These are phyloP conservation scores for Lichenostomus cassidix DNA, from an alignment of 2,113 vertebrate species.

Conservation along the genomic window DNA sequence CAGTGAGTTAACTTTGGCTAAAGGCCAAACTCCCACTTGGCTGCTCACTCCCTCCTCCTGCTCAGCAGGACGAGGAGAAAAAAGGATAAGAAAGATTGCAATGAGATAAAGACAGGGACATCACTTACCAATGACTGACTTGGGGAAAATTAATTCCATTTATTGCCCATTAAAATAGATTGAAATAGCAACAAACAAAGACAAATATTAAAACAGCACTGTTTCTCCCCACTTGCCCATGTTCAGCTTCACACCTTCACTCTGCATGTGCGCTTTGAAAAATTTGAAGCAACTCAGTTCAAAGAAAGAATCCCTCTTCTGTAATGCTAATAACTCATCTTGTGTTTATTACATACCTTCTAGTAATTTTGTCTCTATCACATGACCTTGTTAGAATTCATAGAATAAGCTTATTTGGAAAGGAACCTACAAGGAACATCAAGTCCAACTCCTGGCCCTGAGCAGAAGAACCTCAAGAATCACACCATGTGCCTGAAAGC, in stretches of 20 bases:
- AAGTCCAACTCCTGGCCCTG: not conserved
- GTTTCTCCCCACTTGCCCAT: not conserved
- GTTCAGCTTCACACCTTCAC: not conserved
- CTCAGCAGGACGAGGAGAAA: not conserved
- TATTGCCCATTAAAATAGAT: not conserved
- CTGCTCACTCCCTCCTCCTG: not conserved
- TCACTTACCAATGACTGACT: not conserved
- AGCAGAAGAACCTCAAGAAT: not conserved
- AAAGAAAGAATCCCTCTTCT: not conserved
- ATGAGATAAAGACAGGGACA: not conserved
- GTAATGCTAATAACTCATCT: not conserved
- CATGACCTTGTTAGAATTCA: not conserved
- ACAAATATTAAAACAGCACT: not conserved
- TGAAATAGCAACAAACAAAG: not conserved
- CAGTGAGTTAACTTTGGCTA: not conserved
- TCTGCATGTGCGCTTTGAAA: not conserved
- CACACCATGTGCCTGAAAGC: not conserved
- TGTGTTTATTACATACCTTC: not conserved
- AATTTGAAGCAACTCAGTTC: not conserved
- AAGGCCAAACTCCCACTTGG: not conserved
- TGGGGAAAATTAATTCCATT: not conserved
- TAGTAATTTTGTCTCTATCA: not conserved
- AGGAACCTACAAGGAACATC: not conserved
- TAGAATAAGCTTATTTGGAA: not conserved
- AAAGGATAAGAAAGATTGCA: not conserved